A percentile compares a stretch with the other conserved stretches of the same genome.
Conservation (phyloP, 1,140 invertebrate species). For the Dendrolimus punctatus region DNA sequence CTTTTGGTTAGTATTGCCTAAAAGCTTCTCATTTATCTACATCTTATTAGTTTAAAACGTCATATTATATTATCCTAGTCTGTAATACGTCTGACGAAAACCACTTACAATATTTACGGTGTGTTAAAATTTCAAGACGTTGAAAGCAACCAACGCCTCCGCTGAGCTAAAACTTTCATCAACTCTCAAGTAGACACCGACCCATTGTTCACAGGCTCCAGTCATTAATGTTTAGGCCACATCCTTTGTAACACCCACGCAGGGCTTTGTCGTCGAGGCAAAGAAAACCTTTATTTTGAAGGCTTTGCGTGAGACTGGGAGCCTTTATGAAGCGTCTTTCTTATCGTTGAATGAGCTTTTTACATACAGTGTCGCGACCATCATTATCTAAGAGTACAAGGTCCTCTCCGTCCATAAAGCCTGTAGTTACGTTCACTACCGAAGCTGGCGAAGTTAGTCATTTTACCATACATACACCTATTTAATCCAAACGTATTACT, state of each 20-base stretch:
- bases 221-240: constrained; percentile 31
- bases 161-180: constrained; percentile 27
- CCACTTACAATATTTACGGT: too few relatives aligned
- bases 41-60: too few relatives aligned
- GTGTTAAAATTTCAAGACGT: constrained; percentile 3
- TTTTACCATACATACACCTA: too few relatives aligned
- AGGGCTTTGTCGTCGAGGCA: constrained; percentile 9
- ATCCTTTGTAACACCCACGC: constrained; percentile 27
- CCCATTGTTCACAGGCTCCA: constrained; percentile 31
- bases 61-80: too few relatives aligned
- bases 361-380: background rate
- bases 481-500: too few relatives aligned
- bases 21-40: too few relatives aligned
- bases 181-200: constrained; percentile 27
- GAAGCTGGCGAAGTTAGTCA: too few relatives aligned
- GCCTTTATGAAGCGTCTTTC: constrained; percentile 19
- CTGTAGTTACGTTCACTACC: too few relatives aligned
- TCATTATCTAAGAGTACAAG: too few relatives aligned
- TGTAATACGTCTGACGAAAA: too few relatives aligned
- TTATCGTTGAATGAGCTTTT: constrained; percentile 8
- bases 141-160: constrained; percentile 1
- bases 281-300: constrained; percentile 25
- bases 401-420: too few relatives aligned
- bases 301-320: constrained; percentile 9
- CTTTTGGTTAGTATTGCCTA: too few relatives aligned